Conservation (phyloP, 2,888 invertebrate genomes). For the Mycalesis mineus region DNA sequence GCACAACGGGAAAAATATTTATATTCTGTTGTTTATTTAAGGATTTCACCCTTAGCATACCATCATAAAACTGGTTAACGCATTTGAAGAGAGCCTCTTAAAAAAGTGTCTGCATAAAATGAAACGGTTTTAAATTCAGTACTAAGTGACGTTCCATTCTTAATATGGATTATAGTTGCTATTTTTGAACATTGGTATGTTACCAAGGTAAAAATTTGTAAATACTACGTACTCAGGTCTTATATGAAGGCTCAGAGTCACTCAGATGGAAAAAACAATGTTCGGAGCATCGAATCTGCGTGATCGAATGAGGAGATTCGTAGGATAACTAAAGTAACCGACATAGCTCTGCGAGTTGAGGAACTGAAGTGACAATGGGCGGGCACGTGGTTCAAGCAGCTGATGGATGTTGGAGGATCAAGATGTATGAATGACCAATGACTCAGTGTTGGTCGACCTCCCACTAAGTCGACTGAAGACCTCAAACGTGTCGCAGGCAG, state of each 20-base stretch:
- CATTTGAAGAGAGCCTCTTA: slow-evolving; percentile 18
- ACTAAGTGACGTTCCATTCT: slow-evolving; percentile 12
- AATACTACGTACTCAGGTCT: background rate
- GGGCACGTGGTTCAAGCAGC: too few species aligned
- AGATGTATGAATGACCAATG: too few species aligned
- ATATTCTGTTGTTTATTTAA: slow-evolving; percentile 16
- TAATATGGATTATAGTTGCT: slow-evolving; percentile 7
- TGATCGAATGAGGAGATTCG: too few species aligned
- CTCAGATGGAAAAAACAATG: too few species aligned
- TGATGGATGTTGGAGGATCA: too few species aligned
- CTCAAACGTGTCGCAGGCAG: too few species aligned
- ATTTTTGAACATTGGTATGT: background rate
- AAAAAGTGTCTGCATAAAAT: slow-evolving; percentile 16
- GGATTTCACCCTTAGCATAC: slow-evolving; percentile 10
- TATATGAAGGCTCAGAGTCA: background rate
- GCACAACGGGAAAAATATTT: slow-evolving; percentile 10
- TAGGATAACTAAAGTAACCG: too few species aligned
- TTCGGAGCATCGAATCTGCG: too few species aligned
- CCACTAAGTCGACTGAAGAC: too few species aligned
- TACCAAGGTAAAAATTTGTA: background rate
- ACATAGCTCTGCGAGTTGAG: too few species aligned
- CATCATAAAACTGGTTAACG: slow-evolving; percentile 19
- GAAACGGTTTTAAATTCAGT: slow-evolving; percentile 16
- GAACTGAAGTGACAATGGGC: too few species aligned
- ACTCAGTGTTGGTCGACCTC: too few species aligned